A percentile compares a stretch with the other conserved stretches of the same genome.
Evolutionary conservation across 2,113 vertebrate genomes (phyloP).

Genomic region (Dasyurus viverrinus): DNA sequence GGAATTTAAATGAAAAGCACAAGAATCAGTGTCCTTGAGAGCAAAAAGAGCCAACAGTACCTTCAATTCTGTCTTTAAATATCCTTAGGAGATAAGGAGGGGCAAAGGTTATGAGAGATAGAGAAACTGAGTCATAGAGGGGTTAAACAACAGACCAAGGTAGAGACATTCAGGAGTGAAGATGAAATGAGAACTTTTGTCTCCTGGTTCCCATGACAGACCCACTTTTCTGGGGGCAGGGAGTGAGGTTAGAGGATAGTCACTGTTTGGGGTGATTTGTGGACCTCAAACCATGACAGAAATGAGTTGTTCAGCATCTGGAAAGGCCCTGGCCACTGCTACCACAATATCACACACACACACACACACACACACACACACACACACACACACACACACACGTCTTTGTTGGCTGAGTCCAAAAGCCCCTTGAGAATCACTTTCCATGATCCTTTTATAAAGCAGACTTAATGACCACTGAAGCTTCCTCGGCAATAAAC

Average conservation of each 20-base stretch:
- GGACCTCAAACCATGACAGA: background rate
- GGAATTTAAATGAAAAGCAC: background rate
- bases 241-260: background rate
- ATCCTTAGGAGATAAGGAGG: background rate
- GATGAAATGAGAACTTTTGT: background rate
- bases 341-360: background rate
- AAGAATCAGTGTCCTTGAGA: background rate
- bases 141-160: conserved; percentile 5
- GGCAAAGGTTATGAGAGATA: conserved; percentile 3
- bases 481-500: conserved; percentile 26
- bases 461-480: conserved; percentile 14
- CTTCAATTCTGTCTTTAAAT: background rate
- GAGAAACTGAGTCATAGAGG: conserved; percentile 33
- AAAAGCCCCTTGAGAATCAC: conserved; percentile 29
- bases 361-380: too few relatives aligned
- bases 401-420: background rate
- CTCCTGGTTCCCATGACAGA: background rate
- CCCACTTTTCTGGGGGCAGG: background rate
- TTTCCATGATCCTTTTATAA: conserved; percentile 26
- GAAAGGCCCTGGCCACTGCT: background rate
- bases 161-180: background rate
- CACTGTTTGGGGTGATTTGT: background rate
- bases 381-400: background rate
- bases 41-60: background rate
- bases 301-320: background rate